Evolutionary conservation across 2,888 invertebrate genomes (phyloP).

Genomic region (Leptinotarsa tumamoca): DNA sequence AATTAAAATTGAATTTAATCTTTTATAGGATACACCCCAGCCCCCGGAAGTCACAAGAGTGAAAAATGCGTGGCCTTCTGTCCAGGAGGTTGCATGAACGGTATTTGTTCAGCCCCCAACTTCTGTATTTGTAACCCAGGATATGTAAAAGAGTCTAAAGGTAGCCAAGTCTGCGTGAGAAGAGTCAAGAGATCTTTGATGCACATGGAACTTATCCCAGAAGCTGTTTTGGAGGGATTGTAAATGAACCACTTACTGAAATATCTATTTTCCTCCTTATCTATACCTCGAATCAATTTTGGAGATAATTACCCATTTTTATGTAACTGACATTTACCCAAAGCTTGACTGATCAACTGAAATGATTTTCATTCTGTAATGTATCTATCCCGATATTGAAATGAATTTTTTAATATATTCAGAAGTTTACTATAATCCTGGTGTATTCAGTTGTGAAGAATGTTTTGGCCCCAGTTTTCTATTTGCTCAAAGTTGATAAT

Average conservation of each 20-base stretch:
- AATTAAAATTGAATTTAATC: neutral
- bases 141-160: conserved; percentile 75
- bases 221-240: conserved; percentile 48
- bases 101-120: conserved; percentile 79
- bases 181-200: conserved; percentile 64
- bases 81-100: conserved; percentile 79
- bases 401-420: no score
- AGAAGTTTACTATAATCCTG: no score
- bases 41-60: conserved; percentile 57
- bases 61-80: conserved; percentile 71
- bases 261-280: neutral
- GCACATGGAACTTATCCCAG: conserved; percentile 62
- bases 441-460: no score
- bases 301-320: neutral
- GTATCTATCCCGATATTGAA: no score
- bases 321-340: no score
- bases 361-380: no score
- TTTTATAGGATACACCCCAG: conserved; percentile 62
- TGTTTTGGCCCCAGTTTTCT: no score
- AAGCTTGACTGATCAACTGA: no score
- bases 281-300: neutral
- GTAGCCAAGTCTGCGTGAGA: conserved; percentile 74
- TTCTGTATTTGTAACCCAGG: conserved; percentile 81
- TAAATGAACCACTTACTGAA: neutral
- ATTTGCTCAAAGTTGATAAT: no score